Evolutionary conservation across 2,888 invertebrate species (phyloP), one percentile per base, ranked within the genome.

Genomic region (Calephelis perditalis): DNA sequence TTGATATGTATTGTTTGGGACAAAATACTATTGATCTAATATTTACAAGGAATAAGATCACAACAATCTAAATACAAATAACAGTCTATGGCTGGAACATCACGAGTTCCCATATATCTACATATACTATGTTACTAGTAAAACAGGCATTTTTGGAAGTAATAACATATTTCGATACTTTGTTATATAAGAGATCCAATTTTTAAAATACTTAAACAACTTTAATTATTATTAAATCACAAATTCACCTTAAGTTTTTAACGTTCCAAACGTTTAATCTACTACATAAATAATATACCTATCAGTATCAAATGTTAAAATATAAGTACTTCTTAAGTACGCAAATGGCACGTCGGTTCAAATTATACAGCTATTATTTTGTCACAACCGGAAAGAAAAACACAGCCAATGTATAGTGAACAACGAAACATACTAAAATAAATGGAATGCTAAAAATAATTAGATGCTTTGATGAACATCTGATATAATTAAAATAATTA

Each of bases 301-400:
- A 40, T 40, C 40, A 40, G 40, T 40, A 40, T 40, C 40, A 58
- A 58, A 58, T 58, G 47, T 58, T 49, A 58, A 58, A 47, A 49
- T 58, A 7, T 40, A 40, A 40, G 40, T 40, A 40, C 40, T 40
- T 40, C 8, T 45, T 55, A 59, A 59, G 55, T 59, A 55, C 59
- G 55, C 54, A 55, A 55, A 59, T 59, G 59, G 59, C 59, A 59
- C 59, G 49, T 49, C 44, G 36, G 35, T 49, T 43, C 40, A 40
- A 40, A 59, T 10, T 59, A 59, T 35, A 45, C 44, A 59, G 59
- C 10, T 6, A 59, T 7, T 6, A 59, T 54, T 55, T 11, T 55
- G 61, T 67, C 67, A 67, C 67, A 67, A 67, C 67, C 67, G 61
- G 59, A 63, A 57, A 37, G 37, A 57, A 57, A 62, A 59, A 56